phyloP scores from a whole-genome alignment of 2,797 vertebrate species.

The Chiroxiphia lanceolata region DNA sequence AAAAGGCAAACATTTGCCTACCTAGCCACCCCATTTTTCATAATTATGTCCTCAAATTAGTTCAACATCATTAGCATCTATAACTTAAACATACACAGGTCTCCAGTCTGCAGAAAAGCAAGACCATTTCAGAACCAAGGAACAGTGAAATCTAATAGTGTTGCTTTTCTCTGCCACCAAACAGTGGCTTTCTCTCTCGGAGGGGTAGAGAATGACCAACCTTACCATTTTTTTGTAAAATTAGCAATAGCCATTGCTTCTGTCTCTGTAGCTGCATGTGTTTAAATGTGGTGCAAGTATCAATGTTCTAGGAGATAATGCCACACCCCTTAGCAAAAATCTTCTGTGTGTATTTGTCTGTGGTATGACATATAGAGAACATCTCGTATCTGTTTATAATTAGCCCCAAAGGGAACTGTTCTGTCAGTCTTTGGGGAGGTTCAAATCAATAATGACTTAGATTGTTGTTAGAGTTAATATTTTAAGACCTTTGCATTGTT shows the following conservation, averaged over 20 bases:
- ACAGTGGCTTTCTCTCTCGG: background rate
- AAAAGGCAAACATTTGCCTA: background rate
- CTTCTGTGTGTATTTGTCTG: constrained; percentile 82
- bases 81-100: background rate
- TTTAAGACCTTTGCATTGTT: background rate
- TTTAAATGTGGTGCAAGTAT: constrained; percentile 77
- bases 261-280: constrained; percentile 78
- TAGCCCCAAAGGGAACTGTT: background rate
- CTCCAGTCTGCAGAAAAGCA: background rate
- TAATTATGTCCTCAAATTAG: rapidly evolving
- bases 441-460: background rate
- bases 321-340: constrained; percentile 77
- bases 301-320: constrained; percentile 75
- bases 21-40: background rate
- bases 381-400: background rate
- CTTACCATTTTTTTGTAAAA: constrained; percentile 80
- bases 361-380: background rate
- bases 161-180: background rate
- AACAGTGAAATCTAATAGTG: background rate
- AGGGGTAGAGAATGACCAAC: background rate
- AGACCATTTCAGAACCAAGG: background rate
- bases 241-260: constrained; percentile 75
- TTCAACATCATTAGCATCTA: background rate
- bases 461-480: background rate
- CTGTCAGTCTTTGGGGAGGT: background rate